Evolutionary conservation across 2,113 vertebrate species (phyloP).

Genomic region (Steatornis caripensis): DNA sequence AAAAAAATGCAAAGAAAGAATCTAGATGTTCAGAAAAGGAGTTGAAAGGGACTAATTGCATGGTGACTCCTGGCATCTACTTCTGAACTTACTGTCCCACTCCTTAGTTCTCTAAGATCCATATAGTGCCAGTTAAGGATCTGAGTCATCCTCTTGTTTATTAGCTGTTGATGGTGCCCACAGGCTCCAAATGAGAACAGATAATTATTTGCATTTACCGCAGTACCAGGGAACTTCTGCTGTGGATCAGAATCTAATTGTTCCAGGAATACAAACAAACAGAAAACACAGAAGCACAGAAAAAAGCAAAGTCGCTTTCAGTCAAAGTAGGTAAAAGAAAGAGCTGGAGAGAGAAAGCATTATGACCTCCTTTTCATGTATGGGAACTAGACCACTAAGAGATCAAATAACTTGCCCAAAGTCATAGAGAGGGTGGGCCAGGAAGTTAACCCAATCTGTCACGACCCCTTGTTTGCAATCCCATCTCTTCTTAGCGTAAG

Average conservation of each 20-base stretch:
- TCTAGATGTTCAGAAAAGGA: not conserved
- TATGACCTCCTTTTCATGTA: not conserved
- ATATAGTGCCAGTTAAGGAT: not conserved
- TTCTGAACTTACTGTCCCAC: not conserved
- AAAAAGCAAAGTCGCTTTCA: not conserved
- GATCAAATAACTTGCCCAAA: constrained; percentile 30
- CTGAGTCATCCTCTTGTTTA: constrained; percentile 20
- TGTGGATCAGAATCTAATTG: not conserved
- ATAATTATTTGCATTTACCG: constrained; percentile 2
- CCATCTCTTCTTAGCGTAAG: not conserved
- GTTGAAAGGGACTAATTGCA: not conserved
- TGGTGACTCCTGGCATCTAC: not conserved
- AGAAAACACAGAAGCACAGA: not conserved
- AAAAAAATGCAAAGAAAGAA: not conserved
- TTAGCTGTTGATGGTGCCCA: not conserved
- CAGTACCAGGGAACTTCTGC: not conserved
- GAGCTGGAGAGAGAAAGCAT: constrained; percentile 26
- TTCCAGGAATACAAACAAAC: constrained; percentile 1
- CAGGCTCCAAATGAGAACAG: not conserved
- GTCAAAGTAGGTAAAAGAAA: not conserved
- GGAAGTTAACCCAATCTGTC: constrained; percentile 23
- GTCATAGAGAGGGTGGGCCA: not conserved
- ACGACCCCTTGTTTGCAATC: not conserved
- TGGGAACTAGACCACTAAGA: constrained; percentile 22
- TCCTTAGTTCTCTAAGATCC: not conserved